These are phyloP conservation scores for Naso thynnoides DNA, from an alignment of 2,797 vertebrate genomes.

Conservation along the genomic window DNA sequence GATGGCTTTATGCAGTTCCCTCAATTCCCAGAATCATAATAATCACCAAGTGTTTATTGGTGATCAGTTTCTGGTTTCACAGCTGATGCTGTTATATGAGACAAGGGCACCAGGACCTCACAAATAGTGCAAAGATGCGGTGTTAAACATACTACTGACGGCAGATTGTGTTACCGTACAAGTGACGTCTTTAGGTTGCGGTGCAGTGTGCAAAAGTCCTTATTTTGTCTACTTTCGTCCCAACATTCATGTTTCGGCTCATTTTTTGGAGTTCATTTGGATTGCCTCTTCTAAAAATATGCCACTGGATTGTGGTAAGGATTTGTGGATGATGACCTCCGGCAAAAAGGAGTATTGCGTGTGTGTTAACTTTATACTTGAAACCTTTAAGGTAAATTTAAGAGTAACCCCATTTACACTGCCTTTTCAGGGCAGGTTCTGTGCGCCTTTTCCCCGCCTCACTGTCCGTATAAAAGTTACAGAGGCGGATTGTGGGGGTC, in stretches of 20 bases:
- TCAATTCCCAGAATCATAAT: not conserved
- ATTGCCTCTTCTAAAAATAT: not conserved
- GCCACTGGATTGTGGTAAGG: not conserved
- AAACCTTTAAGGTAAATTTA: not conserved
- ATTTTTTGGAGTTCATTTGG: not conserved
- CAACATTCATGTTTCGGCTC: not conserved
- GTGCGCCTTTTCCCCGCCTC: no score
- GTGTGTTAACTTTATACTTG: not conserved
- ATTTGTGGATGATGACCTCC: not conserved
- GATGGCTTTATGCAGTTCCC: not conserved
- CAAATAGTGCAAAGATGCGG: slow-evolving; percentile 7
- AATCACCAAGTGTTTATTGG: not conserved
- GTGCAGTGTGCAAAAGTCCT: not conserved
- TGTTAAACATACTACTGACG: not conserved
- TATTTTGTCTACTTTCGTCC: not conserved
- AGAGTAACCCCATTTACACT: no score
- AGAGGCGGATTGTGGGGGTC: no score
- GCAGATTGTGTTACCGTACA: not conserved
- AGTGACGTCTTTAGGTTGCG: not conserved
- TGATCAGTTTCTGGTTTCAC: slow-evolving; percentile 30
- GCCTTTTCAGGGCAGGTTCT: no score
- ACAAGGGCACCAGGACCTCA: slow-evolving; percentile 6
- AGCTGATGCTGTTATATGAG: slow-evolving; percentile 25
- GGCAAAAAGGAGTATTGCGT: not conserved
- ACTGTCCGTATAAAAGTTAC: no score